These are phyloP conservation scores for Parambassis ranga DNA, from an alignment of 2,797 vertebrate species.

Conservation along the genomic window DNA sequence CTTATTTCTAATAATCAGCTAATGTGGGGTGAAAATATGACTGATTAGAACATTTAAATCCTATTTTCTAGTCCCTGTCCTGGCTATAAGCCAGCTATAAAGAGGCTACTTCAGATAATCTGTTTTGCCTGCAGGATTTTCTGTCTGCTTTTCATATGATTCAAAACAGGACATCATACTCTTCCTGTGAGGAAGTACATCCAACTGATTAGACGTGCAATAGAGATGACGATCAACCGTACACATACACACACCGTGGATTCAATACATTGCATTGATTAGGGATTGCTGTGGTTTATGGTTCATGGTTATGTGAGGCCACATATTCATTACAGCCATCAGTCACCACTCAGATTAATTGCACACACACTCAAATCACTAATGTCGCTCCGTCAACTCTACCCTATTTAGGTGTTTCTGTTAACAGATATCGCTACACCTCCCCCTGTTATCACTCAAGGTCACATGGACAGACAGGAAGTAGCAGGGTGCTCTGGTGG, in stretches of 20 bases:
- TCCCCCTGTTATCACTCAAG: conserved; percentile 27
- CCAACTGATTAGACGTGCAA: conserved; percentile 46
- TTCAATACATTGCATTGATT: conserved; percentile 55
- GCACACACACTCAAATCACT: neutral
- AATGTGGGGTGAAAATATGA: too few relatives aligned
- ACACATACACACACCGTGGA: neutral
- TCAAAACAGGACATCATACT: conserved; percentile 61
- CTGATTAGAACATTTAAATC: neutral
- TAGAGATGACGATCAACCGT: conserved; percentile 41
- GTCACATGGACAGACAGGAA: conserved; percentile 65
- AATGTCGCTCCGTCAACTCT: neutral
- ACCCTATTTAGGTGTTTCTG: neutral
- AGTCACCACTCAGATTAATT: conserved; percentile 54
- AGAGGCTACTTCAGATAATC: neutral
- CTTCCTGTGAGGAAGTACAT: conserved; percentile 60
- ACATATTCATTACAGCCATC: conserved; percentile 30
- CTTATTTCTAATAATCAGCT: neutral
- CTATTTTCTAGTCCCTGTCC: neutral
- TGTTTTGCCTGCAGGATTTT: conserved; percentile 7
- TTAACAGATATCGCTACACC: conserved; percentile 28
- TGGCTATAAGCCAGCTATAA: neutral
- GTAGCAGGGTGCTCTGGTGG: conserved; percentile 14
- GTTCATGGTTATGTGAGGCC: conserved; percentile 2
- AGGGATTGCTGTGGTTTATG: conserved; percentile 26
- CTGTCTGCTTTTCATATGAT: conserved; percentile 39